Conservation (phyloP, 2,113 vertebrate species). For the Eonycteris spelaea region DNA sequence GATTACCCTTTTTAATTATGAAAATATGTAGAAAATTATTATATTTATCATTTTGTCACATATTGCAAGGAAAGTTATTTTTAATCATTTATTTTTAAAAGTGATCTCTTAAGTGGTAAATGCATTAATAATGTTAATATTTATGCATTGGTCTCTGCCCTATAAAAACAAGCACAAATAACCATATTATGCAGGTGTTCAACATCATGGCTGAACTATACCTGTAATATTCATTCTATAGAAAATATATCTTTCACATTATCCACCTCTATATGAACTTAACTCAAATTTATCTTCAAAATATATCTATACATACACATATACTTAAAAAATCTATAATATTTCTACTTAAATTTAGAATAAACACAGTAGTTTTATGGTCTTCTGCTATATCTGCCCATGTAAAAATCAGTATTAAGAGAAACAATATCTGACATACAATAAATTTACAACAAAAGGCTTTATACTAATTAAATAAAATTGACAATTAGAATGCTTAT, state of each 20-base stretch:
- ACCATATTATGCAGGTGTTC: not conserved
- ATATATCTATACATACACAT: not conserved
- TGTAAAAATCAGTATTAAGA: not conserved
- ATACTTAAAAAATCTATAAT: not conserved
- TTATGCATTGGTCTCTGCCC: not conserved
- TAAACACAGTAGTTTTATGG: not conserved
- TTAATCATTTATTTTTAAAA: not conserved
- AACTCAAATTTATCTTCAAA: not conserved
- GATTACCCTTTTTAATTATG: not conserved
- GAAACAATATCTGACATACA: not conserved
- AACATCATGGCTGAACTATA: not conserved
- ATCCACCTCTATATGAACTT: not conserved
- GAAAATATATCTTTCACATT: not conserved
- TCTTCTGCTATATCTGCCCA: not conserved
- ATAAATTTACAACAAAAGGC: not conserved
- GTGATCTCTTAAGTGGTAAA: not conserved
- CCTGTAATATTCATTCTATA: not conserved
- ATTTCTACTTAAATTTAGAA: not conserved
- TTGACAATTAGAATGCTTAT: not conserved
- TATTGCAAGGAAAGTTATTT: not conserved
- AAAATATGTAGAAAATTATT: not conserved
- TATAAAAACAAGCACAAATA: not conserved
- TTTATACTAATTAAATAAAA: not conserved
- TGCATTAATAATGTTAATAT: not conserved
- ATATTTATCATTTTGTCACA: not conserved